Base-by-base conservation (phyloP, 2,888 invertebrate genomes). In the Ligdia adustata region DNA sequence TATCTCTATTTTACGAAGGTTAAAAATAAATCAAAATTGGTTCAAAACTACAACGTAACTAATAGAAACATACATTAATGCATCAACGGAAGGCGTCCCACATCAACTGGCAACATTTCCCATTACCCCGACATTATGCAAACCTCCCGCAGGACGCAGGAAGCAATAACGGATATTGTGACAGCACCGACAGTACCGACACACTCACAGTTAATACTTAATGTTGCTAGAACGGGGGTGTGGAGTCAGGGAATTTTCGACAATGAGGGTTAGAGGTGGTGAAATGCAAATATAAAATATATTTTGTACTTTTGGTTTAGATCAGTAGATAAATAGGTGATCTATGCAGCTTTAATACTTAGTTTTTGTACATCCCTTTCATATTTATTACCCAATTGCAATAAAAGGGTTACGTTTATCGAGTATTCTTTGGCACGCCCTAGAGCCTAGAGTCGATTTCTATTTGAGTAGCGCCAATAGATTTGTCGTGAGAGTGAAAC, bases 141-240 rank as follows among this genome's bases (percentile, higher is more conserved):
- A 34, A 31, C 29, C 22, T 32, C 15, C 38, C 38, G 9, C 11
- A 42, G 42, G 42, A 49, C 12, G n/a, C 9, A 14, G 39, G 41
- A 31, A 41, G 47, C 29, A 34, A 40, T 46, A 46, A 46, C 40
- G 46, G 31, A 47, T 40, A 40, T 40, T 51, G 37, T 35, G 45
- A 37, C 29, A 45, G 24, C 35, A 28, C 38, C 37, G 45, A 37
- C 29, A 45, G 24, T 31, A 28, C 38, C 37, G 32, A 31, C 32
- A 27, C 45, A 33, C 33, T 27, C 14, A 28, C 32, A 32, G 33
- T 49, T 41, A 44, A 48, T 47, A 22, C 28, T 22, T 34, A 37
- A 47, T 46, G 24, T 16, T 2, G 22, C 22, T 12, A 35, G 34
- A 34, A 40, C 11, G 22, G 31, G 34, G 39, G 15, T 15, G 9